Base-by-base conservation (phyloP, 2,797 vertebrate genomes). In the Lateolabrax maculatus region DNA sequence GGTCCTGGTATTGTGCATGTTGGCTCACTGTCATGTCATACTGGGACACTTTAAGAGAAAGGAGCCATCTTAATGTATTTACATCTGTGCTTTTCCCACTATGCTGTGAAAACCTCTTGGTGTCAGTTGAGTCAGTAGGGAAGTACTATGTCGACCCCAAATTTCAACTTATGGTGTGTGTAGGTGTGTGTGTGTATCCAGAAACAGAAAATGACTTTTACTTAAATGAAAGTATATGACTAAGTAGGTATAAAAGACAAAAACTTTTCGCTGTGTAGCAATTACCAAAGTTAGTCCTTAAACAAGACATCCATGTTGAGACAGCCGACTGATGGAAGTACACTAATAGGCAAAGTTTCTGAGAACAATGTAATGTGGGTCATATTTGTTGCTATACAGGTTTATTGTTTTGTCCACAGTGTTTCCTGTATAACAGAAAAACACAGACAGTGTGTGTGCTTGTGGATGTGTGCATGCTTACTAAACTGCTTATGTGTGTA, bases 341-440 rank as follows among this genome's bases (percentile, higher is more conserved):
- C 19, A 43, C 69, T 91, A 90, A 89, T 7, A 73, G 71, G 79
- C 36, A 72, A 86, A 81, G 79, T 88, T 87, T 77, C 52, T 77
- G 62, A 70, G 36, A 74, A 51, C 16, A 6, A 75, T 23, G 51
- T 1, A 3, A 92, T 91, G 56, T 90, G 67, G 91, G 91, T 89
- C 88, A 89, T 23, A 49, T 73, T 53, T 77, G 65, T 69, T 64
- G 53, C 58, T 63, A 52, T 1, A 37, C n/a, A 34, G 39, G 44
- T 19, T 58, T 25, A 43, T 18, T 39, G 25, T 60, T 68, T 63
- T 15, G 21, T 65, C 46, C 34, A 43, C 27, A 55, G 44, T 27
- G 15, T 18, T 51, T 29, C 51, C 34, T 18, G 34, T 21, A 75
- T 56, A 67, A 36, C 18, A 21, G 8, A 39, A 62, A 18, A 62